phyloP scores from a whole-genome alignment of 2,113 vertebrate species.

The Callocephalon fimbriatum region DNA sequence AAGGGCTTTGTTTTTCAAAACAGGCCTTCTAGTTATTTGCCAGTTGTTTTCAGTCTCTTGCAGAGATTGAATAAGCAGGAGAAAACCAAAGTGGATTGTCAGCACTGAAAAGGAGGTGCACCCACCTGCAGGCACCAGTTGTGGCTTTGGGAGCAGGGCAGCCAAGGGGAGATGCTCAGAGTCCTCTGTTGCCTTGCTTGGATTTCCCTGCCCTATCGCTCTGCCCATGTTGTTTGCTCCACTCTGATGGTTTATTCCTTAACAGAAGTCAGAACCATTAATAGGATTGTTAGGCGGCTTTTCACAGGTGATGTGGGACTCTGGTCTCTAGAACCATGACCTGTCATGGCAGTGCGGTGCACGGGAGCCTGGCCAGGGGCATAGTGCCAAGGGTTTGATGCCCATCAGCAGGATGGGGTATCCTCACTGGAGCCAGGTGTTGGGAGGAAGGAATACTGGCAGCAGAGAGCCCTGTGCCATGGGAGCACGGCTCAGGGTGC shows the following conservation, averaged over 20 bases:
- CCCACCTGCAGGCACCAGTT: fast-evolving
- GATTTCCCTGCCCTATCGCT: neutral
- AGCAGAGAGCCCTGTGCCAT: neutral
- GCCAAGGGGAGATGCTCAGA: neutral
- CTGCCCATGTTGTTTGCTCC: neutral
- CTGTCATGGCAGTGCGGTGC: fast-evolving
- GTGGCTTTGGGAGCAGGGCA: neutral
- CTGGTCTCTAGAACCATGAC: fast-evolving
- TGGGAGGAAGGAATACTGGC: neutral
- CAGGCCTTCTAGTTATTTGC: neutral
- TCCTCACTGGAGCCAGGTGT: fast-evolving
- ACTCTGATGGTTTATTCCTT: fast-evolving
- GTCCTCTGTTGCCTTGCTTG: neutral
- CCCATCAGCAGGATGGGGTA: neutral
- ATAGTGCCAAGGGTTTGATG: fast-evolving
- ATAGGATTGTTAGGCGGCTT: fast-evolving
- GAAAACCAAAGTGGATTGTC: neutral
- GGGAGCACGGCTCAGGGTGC: fast-evolving
- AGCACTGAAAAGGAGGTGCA: neutral
- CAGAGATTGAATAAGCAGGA: neutral
- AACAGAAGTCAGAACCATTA: fast-evolving
- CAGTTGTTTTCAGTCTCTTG: neutral
- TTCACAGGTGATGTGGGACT: neutral
- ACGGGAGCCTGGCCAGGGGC: fast-evolving
- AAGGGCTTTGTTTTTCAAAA: neutral